phyloP scores from a whole-genome alignment of 92 coral and sea anemone genomes.

The Diadumene lineata region DNA sequence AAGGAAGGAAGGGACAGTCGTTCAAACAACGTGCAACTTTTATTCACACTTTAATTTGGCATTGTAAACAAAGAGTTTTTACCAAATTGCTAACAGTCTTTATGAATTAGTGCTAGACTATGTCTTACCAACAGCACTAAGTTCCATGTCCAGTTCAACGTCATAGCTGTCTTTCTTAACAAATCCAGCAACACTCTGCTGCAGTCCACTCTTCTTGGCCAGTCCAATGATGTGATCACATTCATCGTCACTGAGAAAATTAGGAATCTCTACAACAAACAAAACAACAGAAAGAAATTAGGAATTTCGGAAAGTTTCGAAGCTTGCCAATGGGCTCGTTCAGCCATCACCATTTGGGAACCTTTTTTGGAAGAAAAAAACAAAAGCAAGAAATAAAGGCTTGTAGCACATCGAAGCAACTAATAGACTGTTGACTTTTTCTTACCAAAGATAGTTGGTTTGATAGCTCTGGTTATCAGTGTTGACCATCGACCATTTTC shows the following conservation, averaged over 20 bases:
- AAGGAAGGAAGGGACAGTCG: neutral
- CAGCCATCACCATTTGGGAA: neutral
- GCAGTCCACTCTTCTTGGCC: constrained; percentile 78
- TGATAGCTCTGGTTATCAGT: constrained; percentile 83
- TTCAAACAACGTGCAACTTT: neutral
- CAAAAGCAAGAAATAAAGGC: no score
- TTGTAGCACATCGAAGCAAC: no score
- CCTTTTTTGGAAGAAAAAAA: neutral
- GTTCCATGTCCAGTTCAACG: constrained; percentile 82
- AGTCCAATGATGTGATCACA: constrained; percentile 79
- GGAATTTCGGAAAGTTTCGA: no score
- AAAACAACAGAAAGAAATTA: neutral
- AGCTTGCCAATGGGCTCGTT: neutral
- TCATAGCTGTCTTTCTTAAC: constrained; percentile 74
- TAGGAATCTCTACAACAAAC: constrained; percentile 77
- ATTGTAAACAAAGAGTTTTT: neutral
- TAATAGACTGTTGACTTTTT: neutral
- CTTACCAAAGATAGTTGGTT: constrained; percentile 91
- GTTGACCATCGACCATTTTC: constrained; percentile 53
- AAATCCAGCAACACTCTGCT: constrained; percentile 90
- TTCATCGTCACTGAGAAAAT: constrained; percentile 79
- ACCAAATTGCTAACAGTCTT: neutral
- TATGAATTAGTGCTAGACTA: neutral
- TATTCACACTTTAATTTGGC: no score
- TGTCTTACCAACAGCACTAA: constrained; percentile 73